Conservation (phyloP, 1,140 invertebrate genomes). For the Zaprionus vittiger region DNA sequence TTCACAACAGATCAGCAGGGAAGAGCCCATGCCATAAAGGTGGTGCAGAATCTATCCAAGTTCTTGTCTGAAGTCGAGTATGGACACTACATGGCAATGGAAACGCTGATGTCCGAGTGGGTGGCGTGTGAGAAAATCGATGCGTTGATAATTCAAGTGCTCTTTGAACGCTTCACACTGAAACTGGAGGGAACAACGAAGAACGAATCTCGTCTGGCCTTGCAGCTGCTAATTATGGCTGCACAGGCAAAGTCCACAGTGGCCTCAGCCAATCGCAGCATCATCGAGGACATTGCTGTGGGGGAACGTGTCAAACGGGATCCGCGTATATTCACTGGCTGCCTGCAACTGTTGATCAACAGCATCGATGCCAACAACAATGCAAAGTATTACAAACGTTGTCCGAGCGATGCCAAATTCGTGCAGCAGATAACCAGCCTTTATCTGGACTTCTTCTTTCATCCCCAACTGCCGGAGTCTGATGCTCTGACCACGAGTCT, state of each 20-base stretch:
- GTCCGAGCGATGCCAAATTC: constrained; percentile 52
- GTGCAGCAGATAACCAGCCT: constrained; percentile 57
- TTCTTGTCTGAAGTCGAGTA: constrained; percentile 86
- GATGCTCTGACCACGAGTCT: constrained; percentile 68
- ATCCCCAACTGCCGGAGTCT: constrained; percentile 66
- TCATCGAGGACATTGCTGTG: constrained; percentile 85
- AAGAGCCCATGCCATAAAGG: constrained; percentile 84
- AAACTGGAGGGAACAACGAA: constrained; percentile 89
- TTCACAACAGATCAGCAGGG: constrained; percentile 74
- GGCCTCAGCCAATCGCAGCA: constrained; percentile 85
- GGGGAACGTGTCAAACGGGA: constrained; percentile 62
- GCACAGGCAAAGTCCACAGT: constrained; percentile 86
- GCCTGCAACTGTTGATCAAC: constrained; percentile 73
- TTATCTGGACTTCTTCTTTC: constrained; percentile 74
- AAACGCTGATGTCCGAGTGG: constrained; percentile 89
- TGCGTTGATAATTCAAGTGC: constrained; percentile 86
- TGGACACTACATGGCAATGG: constrained; percentile 89
- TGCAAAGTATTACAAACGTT: constrained; percentile 74
- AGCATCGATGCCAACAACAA: constrained; percentile 62
- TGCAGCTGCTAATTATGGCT: constrained; percentile 91
- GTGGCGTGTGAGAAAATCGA: constrained; percentile 87
- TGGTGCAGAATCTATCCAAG: constrained; percentile 88
- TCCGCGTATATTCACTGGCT: constrained; percentile 72
- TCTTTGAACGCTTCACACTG: constrained; percentile 93
- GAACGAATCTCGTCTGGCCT: constrained; percentile 88